Percentiles rank a stretch among this genome's conserved stretches.
Conservation (phyloP, 1,140 invertebrate species). For the Chironomus tepperi region DNA sequence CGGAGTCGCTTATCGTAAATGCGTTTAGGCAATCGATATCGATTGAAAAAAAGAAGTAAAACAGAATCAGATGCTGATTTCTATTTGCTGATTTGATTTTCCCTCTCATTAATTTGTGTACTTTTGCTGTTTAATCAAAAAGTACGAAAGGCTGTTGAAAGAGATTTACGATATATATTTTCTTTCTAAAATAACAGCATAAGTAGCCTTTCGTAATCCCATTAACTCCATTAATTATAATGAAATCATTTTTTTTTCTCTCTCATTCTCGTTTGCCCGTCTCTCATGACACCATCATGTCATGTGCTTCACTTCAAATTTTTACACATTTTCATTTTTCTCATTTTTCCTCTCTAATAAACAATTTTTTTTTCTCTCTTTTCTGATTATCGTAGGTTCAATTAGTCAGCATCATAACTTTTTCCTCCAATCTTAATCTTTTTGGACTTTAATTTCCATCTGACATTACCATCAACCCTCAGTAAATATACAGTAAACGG, state of each 20-base stretch:
- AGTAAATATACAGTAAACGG: neutral
- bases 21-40: no score
- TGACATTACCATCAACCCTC: conserved; percentile 22
- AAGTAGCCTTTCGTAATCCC: neutral
- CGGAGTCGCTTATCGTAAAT: no score
- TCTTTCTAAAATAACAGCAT: neutral
- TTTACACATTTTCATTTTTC: neutral
- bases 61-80: no score
- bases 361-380: neutral
- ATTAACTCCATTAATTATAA: conserved; percentile 12
- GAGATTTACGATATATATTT: no score
- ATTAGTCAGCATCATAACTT: conserved; percentile 2
- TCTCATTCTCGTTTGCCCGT: no score
- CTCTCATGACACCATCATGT: neutral
- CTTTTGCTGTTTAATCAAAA: no score
- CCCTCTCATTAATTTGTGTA: no score
- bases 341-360: neutral
- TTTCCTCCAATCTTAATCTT: conserved; percentile 21
- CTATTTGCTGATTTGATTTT: no score
- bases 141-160: no score
- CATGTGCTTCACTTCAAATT: conserved; percentile 5
- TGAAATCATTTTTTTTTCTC: neutral
- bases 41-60: no score
- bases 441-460: conserved; percentile 20
- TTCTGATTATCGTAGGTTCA: neutral